phyloP scores from a whole-genome alignment of 2,113 vertebrate genomes.

The Tretioscincus oriximinensis region DNA sequence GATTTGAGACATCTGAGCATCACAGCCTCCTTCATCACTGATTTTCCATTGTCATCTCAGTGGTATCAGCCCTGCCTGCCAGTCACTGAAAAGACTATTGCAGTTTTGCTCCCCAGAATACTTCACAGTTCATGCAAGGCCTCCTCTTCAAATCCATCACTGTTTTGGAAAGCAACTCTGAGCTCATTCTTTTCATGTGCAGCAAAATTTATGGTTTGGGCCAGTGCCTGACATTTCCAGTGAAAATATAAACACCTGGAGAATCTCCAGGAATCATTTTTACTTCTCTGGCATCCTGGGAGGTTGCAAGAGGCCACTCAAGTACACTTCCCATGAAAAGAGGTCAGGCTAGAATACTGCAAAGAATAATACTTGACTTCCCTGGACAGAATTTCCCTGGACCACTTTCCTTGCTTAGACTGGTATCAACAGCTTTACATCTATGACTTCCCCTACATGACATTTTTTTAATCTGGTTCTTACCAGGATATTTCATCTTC shows the following conservation, averaged over 20 bases:
- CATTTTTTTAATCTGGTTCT: too few species aligned
- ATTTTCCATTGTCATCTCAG: neutral
- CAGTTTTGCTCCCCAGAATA: neutral
- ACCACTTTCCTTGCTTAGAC: neutral
- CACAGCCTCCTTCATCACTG: slow-evolving; percentile 21
- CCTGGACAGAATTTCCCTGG: neutral
- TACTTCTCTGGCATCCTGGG: neutral
- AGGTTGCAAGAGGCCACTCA: neutral
- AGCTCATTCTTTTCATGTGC: slow-evolving; percentile 22
- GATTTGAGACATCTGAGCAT: slow-evolving; percentile 54
- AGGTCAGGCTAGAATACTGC: neutral
- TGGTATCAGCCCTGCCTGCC: slow-evolving; percentile 20
- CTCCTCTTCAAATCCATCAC: slow-evolving; percentile 6
- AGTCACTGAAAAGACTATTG: slow-evolving; percentile 22
- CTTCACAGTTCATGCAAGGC: neutral
- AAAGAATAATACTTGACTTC: too few species aligned
- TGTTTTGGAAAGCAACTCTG: neutral
- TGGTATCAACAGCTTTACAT: neutral
- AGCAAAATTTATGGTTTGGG: slow-evolving; percentile 29
- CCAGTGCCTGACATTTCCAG: slow-evolving; percentile 9
- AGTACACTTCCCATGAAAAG: neutral
- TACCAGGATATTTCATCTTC: too few species aligned
- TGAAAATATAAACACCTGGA: slow-evolving; percentile 27
- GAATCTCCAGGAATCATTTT: slow-evolving; percentile 22
- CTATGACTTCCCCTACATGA: too few species aligned